Evolutionary conservation across 2,113 vertebrate genomes (phyloP).

Genomic region (Nicator chloris): DNA sequence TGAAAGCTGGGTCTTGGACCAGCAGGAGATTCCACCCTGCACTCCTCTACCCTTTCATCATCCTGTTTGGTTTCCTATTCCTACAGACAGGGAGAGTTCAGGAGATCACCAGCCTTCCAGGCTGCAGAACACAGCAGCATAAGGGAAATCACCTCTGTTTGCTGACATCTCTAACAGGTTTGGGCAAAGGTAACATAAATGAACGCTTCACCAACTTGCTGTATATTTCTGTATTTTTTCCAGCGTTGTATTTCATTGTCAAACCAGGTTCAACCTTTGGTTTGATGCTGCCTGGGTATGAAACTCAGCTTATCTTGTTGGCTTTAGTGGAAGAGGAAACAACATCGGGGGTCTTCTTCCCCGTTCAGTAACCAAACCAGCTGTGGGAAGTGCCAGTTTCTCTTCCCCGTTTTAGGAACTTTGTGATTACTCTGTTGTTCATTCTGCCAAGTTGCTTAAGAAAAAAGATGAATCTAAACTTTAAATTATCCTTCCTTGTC

Average conservation of each 20-base stretch:
- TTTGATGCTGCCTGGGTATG: neutral
- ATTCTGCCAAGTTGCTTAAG: fast-evolving
- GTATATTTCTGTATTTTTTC: neutral
- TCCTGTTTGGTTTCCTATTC: neutral
- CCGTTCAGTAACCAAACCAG: neutral
- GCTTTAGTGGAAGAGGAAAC: neutral
- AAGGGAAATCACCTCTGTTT: neutral
- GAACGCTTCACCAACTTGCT: neutral
- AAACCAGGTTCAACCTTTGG: neutral
- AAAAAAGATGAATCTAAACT: neutral
- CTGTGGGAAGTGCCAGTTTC: neutral
- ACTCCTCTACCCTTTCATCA: neutral
- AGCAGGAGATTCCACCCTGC: neutral
- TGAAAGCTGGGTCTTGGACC: neutral
- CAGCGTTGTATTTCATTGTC: fast-evolving
- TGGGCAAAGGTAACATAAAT: neutral
- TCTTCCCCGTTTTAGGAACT: neutral
- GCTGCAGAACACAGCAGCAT: neutral
- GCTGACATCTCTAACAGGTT: neutral
- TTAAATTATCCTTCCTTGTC: neutral
- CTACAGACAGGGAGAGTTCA: neutral
- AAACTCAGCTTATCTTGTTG: neutral
- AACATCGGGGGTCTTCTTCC: fast-evolving
- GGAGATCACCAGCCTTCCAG: neutral
- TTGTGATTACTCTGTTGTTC: neutral